Conservation (phyloP, 2,888 invertebrate species). For the Steinernema carpocapsae region DNA sequence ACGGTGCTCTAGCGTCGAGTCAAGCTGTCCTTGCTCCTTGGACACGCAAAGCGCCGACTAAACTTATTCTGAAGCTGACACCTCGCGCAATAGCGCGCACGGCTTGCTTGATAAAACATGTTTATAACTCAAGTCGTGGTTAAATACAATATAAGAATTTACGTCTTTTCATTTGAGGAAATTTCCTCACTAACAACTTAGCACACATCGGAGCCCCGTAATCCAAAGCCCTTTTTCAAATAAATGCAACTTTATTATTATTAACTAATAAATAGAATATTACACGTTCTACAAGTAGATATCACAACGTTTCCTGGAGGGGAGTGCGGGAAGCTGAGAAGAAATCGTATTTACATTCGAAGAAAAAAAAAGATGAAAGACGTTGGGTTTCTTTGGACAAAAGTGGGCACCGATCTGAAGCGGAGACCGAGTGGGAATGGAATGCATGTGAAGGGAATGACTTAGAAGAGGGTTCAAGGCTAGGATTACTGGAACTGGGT, state of each 20-base stretch:
- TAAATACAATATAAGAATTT: no score
- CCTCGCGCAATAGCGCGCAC: no score
- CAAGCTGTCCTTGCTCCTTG: no score
- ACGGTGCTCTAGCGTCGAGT: no score
- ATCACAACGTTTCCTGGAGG: background rate
- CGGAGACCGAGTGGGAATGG: conserved; percentile 35
- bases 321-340: background rate
- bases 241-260: conserved; percentile 29
- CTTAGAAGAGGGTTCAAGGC: background rate
- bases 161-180: no score
- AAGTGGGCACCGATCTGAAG: conserved; percentile 5
- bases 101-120: no score
- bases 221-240: no score
- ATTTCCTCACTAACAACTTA: no score
- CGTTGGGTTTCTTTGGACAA: conserved; percentile 29
- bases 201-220: no score
- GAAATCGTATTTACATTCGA: background rate
- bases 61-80: no score
- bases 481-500: conserved; percentile 7
- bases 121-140: no score
- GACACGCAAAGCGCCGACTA: no score
- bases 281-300: background rate
- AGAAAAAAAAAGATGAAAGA: background rate
- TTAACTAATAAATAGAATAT: conserved; percentile 10
- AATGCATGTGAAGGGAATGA: conserved; percentile 17